Conservation (phyloP, 2,113 vertebrate genomes). For the Plecturocebus donacophilus region DNA sequence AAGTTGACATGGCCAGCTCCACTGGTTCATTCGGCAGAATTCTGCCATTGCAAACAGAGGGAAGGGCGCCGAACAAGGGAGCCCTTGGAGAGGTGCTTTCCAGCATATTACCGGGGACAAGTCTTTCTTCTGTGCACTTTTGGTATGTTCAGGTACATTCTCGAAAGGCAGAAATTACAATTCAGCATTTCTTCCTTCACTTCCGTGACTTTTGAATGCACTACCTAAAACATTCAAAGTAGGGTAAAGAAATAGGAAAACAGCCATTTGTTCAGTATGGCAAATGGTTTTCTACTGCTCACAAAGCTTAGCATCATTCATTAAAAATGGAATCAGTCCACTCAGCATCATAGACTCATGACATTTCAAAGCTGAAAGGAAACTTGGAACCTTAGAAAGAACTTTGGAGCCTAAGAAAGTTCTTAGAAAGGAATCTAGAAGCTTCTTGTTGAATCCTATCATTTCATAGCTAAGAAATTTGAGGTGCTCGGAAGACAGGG, state of each 20-base stretch:
- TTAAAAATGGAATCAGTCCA: not conserved
- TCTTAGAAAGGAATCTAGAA: not conserved
- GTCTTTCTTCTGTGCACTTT: not conserved
- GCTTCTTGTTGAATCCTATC: not conserved
- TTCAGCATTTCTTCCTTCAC: not conserved
- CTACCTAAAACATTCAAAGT: not conserved
- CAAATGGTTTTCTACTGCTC: not conserved
- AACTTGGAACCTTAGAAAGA: not conserved
- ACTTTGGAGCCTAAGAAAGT: not conserved
- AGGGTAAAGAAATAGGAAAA: not conserved
- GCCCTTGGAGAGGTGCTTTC: not conserved
- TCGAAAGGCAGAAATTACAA: not conserved
- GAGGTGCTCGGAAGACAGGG: accelerated
- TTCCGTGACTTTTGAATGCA: not conserved
- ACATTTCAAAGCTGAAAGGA: not conserved
- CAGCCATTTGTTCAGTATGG: not conserved
- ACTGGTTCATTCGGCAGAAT: not conserved
- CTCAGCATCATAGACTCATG: not conserved
- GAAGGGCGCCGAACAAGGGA: not conserved
- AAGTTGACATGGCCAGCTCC: not conserved
- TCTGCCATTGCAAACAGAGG: not conserved
- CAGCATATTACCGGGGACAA: accelerated
- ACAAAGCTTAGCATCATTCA: not conserved
- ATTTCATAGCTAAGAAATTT: not conserved
- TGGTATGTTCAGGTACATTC: not conserved